A percentile compares a stretch with the other conserved stretches of the same genome.
phyloP scores from a whole-genome alignment of 2,888 invertebrate species.

The Trichogramma dendrolimi region DNA sequence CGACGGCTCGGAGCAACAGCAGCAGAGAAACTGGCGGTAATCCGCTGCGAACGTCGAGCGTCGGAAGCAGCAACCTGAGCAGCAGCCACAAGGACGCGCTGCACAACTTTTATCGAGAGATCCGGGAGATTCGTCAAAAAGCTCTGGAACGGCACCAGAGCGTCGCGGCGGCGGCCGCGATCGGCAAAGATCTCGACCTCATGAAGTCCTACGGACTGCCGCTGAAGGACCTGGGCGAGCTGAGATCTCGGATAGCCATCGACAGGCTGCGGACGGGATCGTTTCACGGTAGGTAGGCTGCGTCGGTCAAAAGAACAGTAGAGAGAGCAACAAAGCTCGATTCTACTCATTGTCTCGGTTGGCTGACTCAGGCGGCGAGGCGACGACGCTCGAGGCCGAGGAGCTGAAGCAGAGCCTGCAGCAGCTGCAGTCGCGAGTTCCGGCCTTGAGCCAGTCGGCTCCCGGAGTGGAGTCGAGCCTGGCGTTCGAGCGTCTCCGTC shows the following conservation, averaged over 20 bases:
- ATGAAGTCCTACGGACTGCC: slow-evolving; percentile 22
- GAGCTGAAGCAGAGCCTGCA: slow-evolving; percentile 12
- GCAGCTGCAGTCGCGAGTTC: slow-evolving; percentile 8
- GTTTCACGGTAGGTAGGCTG: slow-evolving; percentile 11
- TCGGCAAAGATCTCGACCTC: slow-evolving; percentile 17
- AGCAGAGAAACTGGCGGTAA: slow-evolving; percentile 7
- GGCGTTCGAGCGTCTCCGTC: slow-evolving; percentile 44
- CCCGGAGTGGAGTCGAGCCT: slow-evolving; percentile 28
- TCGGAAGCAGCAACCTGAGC: background rate
- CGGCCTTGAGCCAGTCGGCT: background rate
- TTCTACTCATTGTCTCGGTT: no score
- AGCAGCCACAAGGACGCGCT: slow-evolving; percentile 19
- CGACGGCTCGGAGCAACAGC: slow-evolving; percentile 1
- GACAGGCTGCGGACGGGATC: slow-evolving; percentile 20
- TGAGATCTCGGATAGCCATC: slow-evolving; percentile 18
- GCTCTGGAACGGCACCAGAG: slow-evolving; percentile 8
- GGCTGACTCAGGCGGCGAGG: background rate
- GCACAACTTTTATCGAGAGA: slow-evolving; percentile 25
- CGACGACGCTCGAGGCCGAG: slow-evolving; percentile 9
- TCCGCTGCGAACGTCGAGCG: background rate
- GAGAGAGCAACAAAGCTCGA: no score
- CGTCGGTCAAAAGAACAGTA: no score
- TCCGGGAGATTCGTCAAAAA: slow-evolving; percentile 25
- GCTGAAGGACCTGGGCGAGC: slow-evolving; percentile 22
- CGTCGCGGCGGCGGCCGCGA: background rate